Conservation (phyloP, 1,140 invertebrate genomes). For the Lineus longissimus region DNA sequence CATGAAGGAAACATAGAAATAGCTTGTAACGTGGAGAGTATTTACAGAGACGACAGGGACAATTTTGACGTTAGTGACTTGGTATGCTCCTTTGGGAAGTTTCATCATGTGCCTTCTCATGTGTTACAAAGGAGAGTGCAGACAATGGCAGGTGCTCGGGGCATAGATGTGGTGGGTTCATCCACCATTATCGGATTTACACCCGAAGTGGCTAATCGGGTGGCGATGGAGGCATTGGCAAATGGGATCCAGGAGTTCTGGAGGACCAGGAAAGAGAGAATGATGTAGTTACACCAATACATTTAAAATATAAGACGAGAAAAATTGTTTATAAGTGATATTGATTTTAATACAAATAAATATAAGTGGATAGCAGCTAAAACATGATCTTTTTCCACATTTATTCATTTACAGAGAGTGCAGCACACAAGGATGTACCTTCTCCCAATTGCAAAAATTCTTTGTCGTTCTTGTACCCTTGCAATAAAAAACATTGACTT, state of each 20-base stretch:
- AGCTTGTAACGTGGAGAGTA: slow-evolving; percentile 2
- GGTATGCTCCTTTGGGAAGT: slow-evolving; percentile 3
- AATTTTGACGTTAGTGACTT: background rate
- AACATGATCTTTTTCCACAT: no score
- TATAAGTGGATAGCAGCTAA: no score
- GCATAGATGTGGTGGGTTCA: background rate
- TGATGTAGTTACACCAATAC: background rate
- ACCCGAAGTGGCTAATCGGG: background rate
- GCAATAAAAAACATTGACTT: no score
- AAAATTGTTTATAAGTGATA: no score
- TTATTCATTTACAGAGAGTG: no score
- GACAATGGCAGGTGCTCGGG: background rate
- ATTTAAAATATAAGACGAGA: no score
- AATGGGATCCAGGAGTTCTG: background rate
- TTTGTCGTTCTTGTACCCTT: no score
- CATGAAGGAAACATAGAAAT: background rate
- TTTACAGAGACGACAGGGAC: background rate
- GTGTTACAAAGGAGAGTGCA: background rate
- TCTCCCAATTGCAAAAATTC: no score
- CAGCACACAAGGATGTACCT: no score
- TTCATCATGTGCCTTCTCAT: background rate
- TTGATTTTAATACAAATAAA: no score
- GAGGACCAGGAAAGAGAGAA: background rate
- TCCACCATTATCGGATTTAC: slow-evolving; percentile 4
- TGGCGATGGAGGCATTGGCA: background rate